Conservation (phyloP, 2,797 vertebrate species). For the Buphagus erythrorhynchus region DNA sequence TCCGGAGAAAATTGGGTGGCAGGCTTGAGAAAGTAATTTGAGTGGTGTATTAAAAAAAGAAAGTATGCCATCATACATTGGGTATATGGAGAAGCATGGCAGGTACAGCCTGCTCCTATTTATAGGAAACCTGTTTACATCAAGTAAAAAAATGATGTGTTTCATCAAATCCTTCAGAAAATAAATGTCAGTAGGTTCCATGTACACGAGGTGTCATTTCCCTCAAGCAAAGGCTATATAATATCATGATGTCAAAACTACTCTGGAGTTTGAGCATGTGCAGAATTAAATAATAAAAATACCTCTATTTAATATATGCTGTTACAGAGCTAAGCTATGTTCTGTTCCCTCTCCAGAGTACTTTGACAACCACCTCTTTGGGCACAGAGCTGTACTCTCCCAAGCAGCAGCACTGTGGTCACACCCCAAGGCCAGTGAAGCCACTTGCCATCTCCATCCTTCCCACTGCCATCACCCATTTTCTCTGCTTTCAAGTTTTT, state of each 20-base stretch:
- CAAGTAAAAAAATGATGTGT: not conserved
- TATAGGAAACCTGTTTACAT: not conserved
- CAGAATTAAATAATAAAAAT: not conserved
- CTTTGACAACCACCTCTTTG: accelerated
- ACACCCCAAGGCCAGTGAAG: accelerated
- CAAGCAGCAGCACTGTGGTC: not conserved
- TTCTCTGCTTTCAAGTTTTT: not conserved
- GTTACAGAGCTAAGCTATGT: not conserved
- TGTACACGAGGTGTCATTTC: not conserved
- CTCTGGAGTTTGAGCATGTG: not conserved
- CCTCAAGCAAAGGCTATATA: not conserved
- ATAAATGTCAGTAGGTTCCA: not conserved
- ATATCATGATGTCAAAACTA: not conserved
- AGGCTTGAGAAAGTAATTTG: not conserved
- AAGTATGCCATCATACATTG: not conserved
- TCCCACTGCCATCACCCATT: not conserved
- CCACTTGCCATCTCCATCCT: not conserved
- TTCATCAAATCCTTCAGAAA: not conserved
- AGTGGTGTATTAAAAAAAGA: not conserved
- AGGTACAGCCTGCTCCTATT: not conserved
- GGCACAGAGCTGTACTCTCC: not conserved
- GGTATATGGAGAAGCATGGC: not conserved
- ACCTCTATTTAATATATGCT: not conserved
- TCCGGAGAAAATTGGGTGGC: not conserved
- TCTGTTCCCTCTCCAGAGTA: not conserved